Conservation (phyloP, 2,888 invertebrate genomes). For the Acheta domesticus region DNA sequence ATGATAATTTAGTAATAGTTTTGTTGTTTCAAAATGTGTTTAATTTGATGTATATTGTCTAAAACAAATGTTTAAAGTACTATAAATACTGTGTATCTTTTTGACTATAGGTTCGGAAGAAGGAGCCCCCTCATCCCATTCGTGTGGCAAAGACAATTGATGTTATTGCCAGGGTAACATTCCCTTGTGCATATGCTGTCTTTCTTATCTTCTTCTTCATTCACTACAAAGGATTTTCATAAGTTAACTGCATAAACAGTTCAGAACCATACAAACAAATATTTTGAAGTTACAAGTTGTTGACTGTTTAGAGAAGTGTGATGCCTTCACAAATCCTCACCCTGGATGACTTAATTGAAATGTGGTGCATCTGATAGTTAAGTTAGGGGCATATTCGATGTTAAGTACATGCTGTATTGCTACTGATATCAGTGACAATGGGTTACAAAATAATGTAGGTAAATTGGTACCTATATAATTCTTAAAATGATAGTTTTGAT, state of each 20-base stretch:
- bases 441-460: too few species aligned
- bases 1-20: too few species aligned
- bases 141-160: slow-evolving; percentile 92
- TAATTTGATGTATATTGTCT: too few species aligned
- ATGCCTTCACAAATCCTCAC: slow-evolving; percentile 18
- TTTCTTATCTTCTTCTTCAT: slow-evolving; percentile 95
- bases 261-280: neutral
- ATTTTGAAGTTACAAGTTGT: slow-evolving; percentile 18
- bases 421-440: too few species aligned
- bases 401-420: too few species aligned
- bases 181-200: slow-evolving; percentile 88
- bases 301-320: slow-evolving; percentile 3
- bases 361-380: neutral
- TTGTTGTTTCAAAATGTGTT: too few species aligned
- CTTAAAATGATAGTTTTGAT: too few species aligned
- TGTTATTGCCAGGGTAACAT: slow-evolving; percentile 89
- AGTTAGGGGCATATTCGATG: neutral
- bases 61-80: too few species aligned
- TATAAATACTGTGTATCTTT: slow-evolving; percentile 4
- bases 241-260: slow-evolving; percentile 18
- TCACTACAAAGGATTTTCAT: slow-evolving; percentile 64
- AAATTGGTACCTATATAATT: too few species aligned
- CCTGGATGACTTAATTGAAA: slow-evolving; percentile 4
- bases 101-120: slow-evolving; percentile 75
- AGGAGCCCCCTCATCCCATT: slow-evolving; percentile 88